phyloP scores from a whole-genome alignment of 2,888 invertebrate species.

The Amorpha juglandis region DNA sequence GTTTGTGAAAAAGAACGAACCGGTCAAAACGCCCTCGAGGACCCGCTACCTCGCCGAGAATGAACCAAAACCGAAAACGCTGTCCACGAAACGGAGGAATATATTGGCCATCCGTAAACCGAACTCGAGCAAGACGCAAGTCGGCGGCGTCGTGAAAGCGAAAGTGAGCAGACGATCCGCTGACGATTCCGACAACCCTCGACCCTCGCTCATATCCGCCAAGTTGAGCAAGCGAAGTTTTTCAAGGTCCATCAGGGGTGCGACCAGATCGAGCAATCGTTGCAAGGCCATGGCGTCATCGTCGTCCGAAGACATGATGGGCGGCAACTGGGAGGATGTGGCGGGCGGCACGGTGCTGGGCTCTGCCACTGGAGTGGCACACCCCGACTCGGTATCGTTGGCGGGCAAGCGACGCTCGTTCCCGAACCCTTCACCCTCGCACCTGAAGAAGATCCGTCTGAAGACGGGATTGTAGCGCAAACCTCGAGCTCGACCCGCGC shows the following conservation, averaged over 20 bases:
- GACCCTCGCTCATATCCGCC: conserved; percentile 51
- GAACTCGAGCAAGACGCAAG: conserved; percentile 67
- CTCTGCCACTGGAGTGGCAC: conserved; percentile 33
- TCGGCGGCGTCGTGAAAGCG: conserved; percentile 58
- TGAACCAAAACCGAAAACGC: conserved; percentile 71
- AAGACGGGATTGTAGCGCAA: conserved; percentile 72
- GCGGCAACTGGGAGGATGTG: conserved; percentile 63
- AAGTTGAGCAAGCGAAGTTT: conserved; percentile 68
- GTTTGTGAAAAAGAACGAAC: conserved; percentile 65
- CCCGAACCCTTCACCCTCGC: conserved; percentile 60
- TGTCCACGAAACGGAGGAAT: conserved; percentile 67
- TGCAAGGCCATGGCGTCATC: conserved; percentile 63
- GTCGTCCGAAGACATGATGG: conserved; percentile 61
- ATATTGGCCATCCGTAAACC: conserved; percentile 75
- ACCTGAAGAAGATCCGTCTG: conserved; percentile 75
- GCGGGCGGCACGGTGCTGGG: conserved; percentile 56
- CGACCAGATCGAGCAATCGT: conserved; percentile 39
- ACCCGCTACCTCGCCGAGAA: conserved; percentile 64
- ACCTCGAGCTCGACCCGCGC: conserved; percentile 53
- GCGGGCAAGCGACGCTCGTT: conserved; percentile 61
- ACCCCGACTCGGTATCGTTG: conserved; percentile 37
- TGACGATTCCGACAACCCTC: conserved; percentile 65
- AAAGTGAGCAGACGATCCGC: conserved; percentile 61
- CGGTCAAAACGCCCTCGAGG: conserved; percentile 61
- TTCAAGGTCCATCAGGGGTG: conserved; percentile 50